Evolutionary conservation across 2,888 invertebrate species (phyloP).

Genomic region (Cheilosia variabilis): DNA sequence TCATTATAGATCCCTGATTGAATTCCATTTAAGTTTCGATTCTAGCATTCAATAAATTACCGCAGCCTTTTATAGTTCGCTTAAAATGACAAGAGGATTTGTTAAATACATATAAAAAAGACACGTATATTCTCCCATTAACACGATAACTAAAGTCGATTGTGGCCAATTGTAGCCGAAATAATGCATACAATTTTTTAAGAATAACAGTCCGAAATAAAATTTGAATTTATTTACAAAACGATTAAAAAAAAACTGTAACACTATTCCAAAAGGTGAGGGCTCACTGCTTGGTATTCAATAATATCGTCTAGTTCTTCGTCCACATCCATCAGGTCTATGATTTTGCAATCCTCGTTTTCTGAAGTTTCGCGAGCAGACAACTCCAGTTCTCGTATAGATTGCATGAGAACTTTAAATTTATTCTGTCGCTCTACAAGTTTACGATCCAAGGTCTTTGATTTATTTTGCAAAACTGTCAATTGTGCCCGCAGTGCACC

Average conservation of each 20-base stretch:
- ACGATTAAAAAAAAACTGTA: not conserved
- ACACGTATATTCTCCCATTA: not conserved
- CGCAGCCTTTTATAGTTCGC: too few species aligned
- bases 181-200: not conserved
- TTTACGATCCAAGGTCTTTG: conserved; percentile 88
- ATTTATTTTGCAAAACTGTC: conserved; percentile 87
- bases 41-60: too few species aligned
- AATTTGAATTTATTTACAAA: conserved; percentile 47
- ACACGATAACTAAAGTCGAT: not conserved
- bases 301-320: conserved; percentile 83
- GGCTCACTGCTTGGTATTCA: conserved; percentile 71
- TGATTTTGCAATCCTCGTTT: conserved; percentile 84
- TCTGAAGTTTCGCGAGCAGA: conserved; percentile 88
- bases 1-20: too few species aligned
- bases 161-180: not conserved
- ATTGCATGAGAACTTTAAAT: conserved; percentile 92
- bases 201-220: not conserved
- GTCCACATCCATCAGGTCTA: conserved; percentile 77
- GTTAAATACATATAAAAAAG: not conserved
- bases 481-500: conserved; percentile 89
- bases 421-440: conserved; percentile 92
- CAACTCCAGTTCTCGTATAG: conserved; percentile 91
- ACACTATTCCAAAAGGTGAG: conserved; percentile 62
- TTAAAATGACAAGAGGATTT: not conserved
- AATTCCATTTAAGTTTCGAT: too few species aligned